Percentiles rank a stretch among this genome's conserved stretches.
These are phyloP conservation scores for Drosophila kokeensis DNA, from an alignment of 2,888 invertebrate species.

Conservation along the genomic window DNA sequence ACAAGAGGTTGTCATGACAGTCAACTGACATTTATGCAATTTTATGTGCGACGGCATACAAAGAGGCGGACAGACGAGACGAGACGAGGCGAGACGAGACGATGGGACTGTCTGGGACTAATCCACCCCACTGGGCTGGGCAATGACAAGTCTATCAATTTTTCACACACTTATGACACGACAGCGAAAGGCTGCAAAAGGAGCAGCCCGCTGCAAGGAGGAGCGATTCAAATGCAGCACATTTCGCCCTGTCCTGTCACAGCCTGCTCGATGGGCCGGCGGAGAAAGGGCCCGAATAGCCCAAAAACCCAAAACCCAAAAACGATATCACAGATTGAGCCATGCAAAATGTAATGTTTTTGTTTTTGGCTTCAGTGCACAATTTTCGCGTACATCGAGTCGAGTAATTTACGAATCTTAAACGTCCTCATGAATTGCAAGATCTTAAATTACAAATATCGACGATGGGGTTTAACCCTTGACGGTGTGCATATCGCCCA, in stretches of 20 bases:
- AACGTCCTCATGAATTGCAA: conserved; percentile 59
- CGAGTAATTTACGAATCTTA: conserved; percentile 62
- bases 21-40: conserved; percentile 78
- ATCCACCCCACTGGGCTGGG: conserved; percentile 57
- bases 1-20: conserved; percentile 80
- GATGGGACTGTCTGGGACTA: conserved; percentile 28
- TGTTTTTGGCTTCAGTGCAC: conserved; percentile 62
- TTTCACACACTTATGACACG: conserved; percentile 75
- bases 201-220: conserved; percentile 43
- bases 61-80: conserved; percentile 37
- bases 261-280: conserved; percentile 12
- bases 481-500: neutral
- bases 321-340: conserved; percentile 37
- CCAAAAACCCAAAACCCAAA: conserved; percentile 18
- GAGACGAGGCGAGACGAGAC: conserved; percentile 18
- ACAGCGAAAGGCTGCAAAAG: conserved; percentile 58
- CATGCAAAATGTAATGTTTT: conserved; percentile 64
- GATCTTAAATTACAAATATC: conserved; percentile 69
- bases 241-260: conserved; percentile 33
- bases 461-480: conserved; percentile 5
- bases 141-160: conserved; percentile 78
- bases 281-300: neutral
- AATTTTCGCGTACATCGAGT: conserved; percentile 68
- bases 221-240: conserved; percentile 54
- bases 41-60: conserved; percentile 60